Percentiles rank a stretch among this genome's conserved stretches.
Conservation (phyloP, 2,113 vertebrate genomes). For the Balaeniceps rex region DNA sequence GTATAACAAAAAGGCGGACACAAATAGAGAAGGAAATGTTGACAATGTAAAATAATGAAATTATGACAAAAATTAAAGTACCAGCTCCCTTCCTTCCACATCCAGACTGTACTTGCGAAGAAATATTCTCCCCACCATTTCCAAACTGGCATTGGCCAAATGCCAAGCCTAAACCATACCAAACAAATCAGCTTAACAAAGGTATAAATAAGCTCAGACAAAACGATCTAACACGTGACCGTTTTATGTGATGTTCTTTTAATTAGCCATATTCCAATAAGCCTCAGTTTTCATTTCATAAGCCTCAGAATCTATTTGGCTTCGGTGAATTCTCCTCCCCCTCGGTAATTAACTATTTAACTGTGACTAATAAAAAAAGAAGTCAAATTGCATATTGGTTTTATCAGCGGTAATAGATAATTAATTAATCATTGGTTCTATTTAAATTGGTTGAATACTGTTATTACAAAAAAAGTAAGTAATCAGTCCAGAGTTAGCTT, state of each 20-base stretch:
- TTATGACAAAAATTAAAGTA: not conserved
- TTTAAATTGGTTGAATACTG: not conserved
- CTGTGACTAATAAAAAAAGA: constrained; percentile 12
- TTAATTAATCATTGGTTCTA: not conserved
- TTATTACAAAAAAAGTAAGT: not conserved
- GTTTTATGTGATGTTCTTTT: not conserved
- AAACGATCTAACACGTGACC: not conserved
- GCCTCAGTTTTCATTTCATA: not conserved
- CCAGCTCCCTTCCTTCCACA: not conserved
- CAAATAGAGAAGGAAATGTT: not conserved
- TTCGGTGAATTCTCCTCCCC: not conserved
- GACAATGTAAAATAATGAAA: not conserved
- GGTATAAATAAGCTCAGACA: not conserved
- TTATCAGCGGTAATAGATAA: not conserved
- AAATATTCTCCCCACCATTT: not conserved
- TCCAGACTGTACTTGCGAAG: not conserved
- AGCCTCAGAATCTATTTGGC: not conserved
- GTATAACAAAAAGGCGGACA: not conserved
- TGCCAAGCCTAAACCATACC: not conserved
- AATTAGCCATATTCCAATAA: not conserved
- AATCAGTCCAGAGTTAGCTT: not conserved
- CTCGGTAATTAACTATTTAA: not conserved
- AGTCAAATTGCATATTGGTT: not conserved
- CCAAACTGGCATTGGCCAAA: not conserved
- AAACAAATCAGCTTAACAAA: not conserved